Evolutionary conservation across 2,888 invertebrate genomes (phyloP).

Genomic region (Cecidostiba fungosa): DNA sequence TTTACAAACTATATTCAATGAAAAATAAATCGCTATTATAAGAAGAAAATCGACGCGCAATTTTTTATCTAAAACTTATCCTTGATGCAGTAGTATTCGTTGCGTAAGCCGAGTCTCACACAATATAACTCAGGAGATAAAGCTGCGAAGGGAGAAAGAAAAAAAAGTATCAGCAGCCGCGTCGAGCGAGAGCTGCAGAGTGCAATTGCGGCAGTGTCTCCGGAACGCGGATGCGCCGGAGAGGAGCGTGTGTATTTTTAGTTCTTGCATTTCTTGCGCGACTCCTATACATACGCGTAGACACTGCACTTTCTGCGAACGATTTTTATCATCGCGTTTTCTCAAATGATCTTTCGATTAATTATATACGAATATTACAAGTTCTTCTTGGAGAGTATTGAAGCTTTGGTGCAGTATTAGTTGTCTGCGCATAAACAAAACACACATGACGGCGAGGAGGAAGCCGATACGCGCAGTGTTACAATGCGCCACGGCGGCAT

Average conservation of each 20-base stretch:
- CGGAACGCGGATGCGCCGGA: constrained; percentile 69
- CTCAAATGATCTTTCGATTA: not conserved
- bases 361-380: not conserved
- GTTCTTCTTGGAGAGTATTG: no score
- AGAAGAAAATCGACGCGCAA: not conserved
- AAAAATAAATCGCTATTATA: no score
- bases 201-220: constrained; percentile 56
- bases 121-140: constrained; percentile 41
- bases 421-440: no score
- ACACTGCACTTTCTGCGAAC: not conserved
- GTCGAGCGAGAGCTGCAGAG: constrained; percentile 28
- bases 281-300: not conserved
- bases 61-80: not conserved
- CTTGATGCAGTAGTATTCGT: constrained; percentile 47
- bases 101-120: constrained; percentile 40
- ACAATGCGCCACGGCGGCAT: constrained; percentile 43
- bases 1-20: no score
- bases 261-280: constrained; percentile 4
- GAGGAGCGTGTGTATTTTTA: constrained; percentile 51
- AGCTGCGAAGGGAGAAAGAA: not conserved
- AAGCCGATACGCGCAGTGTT: constrained; percentile 32
- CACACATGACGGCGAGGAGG: not conserved
- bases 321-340: not conserved
- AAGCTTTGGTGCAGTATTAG: no score
- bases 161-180: not conserved